Evolutionary conservation across 92 coral and sea anemone genomes (phyloP), one percentile per base, ranked within the genome.

Genomic region (Bergia sp.): DNA sequence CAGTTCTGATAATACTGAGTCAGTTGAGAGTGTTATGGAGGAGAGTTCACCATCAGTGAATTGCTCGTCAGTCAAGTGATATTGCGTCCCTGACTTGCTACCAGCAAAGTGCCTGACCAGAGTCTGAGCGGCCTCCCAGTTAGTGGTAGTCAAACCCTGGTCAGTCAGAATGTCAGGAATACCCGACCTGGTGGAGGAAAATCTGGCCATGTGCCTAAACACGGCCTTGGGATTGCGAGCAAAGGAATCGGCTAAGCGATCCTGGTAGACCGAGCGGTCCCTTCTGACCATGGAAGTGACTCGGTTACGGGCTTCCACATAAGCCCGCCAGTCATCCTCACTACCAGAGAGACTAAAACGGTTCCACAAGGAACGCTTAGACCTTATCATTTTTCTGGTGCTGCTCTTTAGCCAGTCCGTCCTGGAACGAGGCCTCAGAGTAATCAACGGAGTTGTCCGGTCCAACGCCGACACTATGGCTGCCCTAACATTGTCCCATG

Each of bases 391-490:
- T 0, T 61, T 61, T 0, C 69, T 1, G 69, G 69, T 12, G 5
- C 69, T 61, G 0, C 69, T 10, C 0, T 10, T 1, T 0, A 61
- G 69, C 69, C 69, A 61, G 1, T 61, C 69, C 69, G 2, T 0
- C 0, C 0, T 61, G 0, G 69, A 0, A 0, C 0, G 0, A 0
- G 0, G 0, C 0, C 69, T 61, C 0, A 1, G 69, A 0, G 8
- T 61, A 12, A 61, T 0, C 0, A n/a, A n/a, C n/a, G n/a, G n/a
- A n/a, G n/a, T n/a, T n/a, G n/a, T n/a, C n/a, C n/a, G n/a, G n/a
- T n/a, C n/a, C n/a, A n/a, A n/a, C n/a, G n/a, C n/a, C n/a, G n/a
- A n/a, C n/a, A n/a, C n/a, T n/a, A n/a, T n/a, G n/a, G n/a, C n/a
- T n/a, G n/a, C n/a, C n/a, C n/a, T n/a, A n/a, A n/a, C n/a, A n/a